Base-by-base conservation (phyloP, 2,113 vertebrate genomes). In the Hemicordylus capensis region DNA sequence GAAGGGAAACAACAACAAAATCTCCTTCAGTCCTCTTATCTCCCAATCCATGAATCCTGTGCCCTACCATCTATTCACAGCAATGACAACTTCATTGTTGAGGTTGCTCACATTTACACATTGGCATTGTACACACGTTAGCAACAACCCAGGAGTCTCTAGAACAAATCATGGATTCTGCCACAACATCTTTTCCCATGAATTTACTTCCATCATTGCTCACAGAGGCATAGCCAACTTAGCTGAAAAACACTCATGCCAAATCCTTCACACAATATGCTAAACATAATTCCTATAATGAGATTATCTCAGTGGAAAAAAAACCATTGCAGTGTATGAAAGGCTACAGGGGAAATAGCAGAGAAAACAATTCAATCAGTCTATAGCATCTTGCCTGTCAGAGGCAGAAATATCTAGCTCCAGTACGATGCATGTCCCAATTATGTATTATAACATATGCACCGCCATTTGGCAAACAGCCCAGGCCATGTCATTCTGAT, bases 11-110 rank as follows among this genome's bases (percentile, higher is more conserved):
- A 85, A 86, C 90, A 85, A 78, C 90, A 24, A 75, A 84, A 82
- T 92, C 77, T 91, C 17, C 12, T 81, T 93, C 90, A 44, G 86
- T 88, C 75, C 39, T 83, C 83, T 34, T 59, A 90, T 92, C 90
- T 90, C 87, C 91, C 63, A 81, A 76, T 94, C 89, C 72, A 64
- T 81, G 76, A 93, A 93, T 88, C 82, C 72, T 58, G 76, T 89
- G 64, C 81, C 72, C 90, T 67, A 39, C 70, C 74, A 85, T 80
- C 81, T 82, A 83, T 70, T 77, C 28, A 64, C 67, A 73, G 80
- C 81, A 86, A 46, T 59, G 73, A 76, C 37, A 76, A 48, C 46
- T 44, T 91, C 42, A 56, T 93, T 90, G 90, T 85, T 91, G 83
- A 81, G 39, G 64, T 83, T 80, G 22, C 20, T 51, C 69, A 54